phyloP scores from a whole-genome alignment of 2,113 vertebrate species.

The Panthera tigris region DNA sequence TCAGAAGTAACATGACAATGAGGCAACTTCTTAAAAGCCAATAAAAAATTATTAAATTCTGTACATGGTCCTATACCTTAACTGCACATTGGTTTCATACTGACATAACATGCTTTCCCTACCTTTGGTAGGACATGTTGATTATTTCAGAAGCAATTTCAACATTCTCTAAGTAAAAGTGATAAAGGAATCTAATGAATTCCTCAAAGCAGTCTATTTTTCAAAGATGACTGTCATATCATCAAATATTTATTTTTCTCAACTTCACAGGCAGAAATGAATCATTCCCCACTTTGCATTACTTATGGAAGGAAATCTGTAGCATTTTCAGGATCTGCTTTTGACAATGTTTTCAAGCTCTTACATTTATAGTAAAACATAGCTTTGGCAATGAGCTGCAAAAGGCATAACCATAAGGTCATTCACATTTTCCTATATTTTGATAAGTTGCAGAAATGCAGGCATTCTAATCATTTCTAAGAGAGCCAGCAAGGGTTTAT shows the following conservation, averaged over 20 bases:
- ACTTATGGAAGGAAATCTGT: constrained; percentile 24
- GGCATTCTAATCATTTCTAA: not conserved
- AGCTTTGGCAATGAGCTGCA: not conserved
- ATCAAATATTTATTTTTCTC: constrained; percentile 61
- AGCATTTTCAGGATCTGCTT: constrained; percentile 31
- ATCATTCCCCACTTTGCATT: constrained; percentile 24
- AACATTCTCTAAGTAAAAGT: constrained; percentile 55
- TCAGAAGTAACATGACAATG: not conserved
- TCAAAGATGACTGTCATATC: constrained; percentile 55
- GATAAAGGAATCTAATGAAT: constrained; percentile 67
- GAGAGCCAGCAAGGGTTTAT: not conserved
- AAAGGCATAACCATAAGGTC: not conserved
- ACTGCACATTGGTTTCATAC: constrained; percentile 42
- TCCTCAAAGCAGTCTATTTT: constrained; percentile 9
- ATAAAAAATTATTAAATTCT: constrained; percentile 25
- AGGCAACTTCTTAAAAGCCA: constrained; percentile 32
- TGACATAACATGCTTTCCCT: not conserved
- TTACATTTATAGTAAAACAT: constrained; percentile 26
- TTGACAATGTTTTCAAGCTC: constrained; percentile 25
- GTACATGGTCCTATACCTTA: not conserved
- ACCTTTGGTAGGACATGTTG: not conserved
- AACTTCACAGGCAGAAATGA: constrained; percentile 38
- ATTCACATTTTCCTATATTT: not conserved
- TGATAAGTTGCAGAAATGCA: not conserved
- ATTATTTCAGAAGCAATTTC: constrained; percentile 53